Conservation (phyloP, 1,140 invertebrate genomes). For the Tetramorium alpestre region DNA sequence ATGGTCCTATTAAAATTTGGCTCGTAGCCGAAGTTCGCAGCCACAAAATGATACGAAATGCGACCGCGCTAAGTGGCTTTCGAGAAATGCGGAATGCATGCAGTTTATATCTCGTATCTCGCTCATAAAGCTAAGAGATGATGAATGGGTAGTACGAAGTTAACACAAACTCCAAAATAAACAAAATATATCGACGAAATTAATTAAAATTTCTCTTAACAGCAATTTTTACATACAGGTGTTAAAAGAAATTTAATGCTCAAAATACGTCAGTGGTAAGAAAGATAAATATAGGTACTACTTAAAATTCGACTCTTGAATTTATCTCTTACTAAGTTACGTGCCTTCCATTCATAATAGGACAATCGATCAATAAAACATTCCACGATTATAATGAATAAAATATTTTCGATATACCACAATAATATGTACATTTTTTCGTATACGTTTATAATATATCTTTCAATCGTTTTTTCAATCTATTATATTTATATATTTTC, state of each 20-base stretch:
- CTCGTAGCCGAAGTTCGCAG: constrained; percentile 26
- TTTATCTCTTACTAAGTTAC: background rate
- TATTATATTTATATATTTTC: no score
- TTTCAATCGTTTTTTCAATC: background rate
- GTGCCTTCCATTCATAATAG: background rate
- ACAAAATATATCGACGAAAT: background rate
- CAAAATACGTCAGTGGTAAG: background rate
- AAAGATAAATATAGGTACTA: background rate
- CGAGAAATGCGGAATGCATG: background rate
- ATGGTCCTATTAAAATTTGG: background rate
- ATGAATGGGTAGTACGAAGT: background rate
- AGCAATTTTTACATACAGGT: background rate
- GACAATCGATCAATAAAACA: background rate
- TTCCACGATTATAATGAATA: background rate
- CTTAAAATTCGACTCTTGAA: background rate
- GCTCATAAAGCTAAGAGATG: background rate
- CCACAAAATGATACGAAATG: constrained; percentile 25
- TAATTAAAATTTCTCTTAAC: background rate
- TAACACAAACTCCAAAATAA: constrained; percentile 4
- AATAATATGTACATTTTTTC: background rate
- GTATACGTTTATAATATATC: background rate
- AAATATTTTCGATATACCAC: background rate
- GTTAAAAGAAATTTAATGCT: background rate
- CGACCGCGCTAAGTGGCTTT: background rate
- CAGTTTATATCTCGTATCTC: background rate